Conservation (phyloP, 2,113 vertebrate genomes). For the Erpornis zantholeuca region DNA sequence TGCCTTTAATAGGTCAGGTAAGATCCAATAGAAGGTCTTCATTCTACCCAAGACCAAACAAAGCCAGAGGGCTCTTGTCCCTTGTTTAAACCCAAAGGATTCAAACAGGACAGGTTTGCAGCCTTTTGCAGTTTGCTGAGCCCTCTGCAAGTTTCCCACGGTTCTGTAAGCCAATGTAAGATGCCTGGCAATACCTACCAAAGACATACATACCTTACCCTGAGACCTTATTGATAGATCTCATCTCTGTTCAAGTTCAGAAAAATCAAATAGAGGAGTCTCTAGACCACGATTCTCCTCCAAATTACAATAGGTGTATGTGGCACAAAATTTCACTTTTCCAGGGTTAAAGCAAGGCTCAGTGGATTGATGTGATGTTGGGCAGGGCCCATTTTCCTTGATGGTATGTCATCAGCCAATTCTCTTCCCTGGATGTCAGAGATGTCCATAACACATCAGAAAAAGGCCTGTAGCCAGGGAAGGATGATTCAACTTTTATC, state of each 20-base stretch:
- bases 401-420: neutral
- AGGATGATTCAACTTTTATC: neutral
- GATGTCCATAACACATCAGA: rapidly evolving
- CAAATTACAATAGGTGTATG: neutral
- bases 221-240: neutral
- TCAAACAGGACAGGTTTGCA: neutral
- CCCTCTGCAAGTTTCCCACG: neutral
- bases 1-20: neutral
- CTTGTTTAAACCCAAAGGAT: neutral
- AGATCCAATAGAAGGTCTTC: neutral
- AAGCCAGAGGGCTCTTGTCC: neutral
- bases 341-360: neutral
- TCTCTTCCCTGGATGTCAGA: neutral
- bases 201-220: neutral
- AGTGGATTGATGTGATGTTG: neutral
- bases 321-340: neutral
- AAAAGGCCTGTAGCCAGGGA: neutral
- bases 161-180: neutral
- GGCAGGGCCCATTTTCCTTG: neutral
- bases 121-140: neutral
- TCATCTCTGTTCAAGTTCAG: neutral
- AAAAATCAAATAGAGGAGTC: neutral
- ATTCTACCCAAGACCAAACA: neutral
- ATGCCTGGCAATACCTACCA: neutral
- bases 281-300: neutral